These are phyloP conservation scores for Dendrolimus punctatus DNA, from an alignment of 1,140 invertebrate genomes.

Conservation along the genomic window DNA sequence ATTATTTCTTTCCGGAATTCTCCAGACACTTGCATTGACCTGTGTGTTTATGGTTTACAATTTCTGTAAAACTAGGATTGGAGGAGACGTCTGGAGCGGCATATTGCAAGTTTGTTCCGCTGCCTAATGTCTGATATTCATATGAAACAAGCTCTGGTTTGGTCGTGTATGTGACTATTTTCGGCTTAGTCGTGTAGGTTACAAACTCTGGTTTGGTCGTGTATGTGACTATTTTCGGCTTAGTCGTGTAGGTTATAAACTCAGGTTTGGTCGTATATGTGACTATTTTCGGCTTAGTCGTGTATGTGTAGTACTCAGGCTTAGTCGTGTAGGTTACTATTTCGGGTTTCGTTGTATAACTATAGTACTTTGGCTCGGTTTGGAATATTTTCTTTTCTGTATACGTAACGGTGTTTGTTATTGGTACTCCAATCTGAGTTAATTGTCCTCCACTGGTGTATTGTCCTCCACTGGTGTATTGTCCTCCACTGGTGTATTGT, in stretches of 20 bases:
- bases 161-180: conserved; percentile 30
- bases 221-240: conserved; percentile 42
- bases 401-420: conserved; percentile 43
- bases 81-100: conserved; percentile 43
- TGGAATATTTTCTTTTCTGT: conserved; percentile 53
- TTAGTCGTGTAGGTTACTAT: conserved; percentile 37
- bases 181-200: conserved; percentile 46
- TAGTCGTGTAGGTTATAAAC: conserved; percentile 42
- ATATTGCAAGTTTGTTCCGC: conserved; percentile 48
- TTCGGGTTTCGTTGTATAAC: conserved; percentile 35
- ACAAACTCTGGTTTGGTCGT: conserved; percentile 51
- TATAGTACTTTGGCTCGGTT: conserved; percentile 35
- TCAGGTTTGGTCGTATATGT: conserved; percentile 52
- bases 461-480: conserved; percentile 19
- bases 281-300: conserved; percentile 47
- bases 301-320: conserved; percentile 38
- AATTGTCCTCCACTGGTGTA: conserved; percentile 8
- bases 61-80: conserved; percentile 46
- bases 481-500: conserved; percentile 19
- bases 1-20: conserved; percentile 35
- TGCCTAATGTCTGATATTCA: conserved; percentile 42
- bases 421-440: conserved; percentile 33
- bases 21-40: conserved; percentile 52
- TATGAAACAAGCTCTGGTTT: conserved; percentile 42
- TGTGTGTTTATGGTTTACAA: conserved; percentile 40